These are phyloP conservation scores for Drosophila nannoptera DNA, from an alignment of 1,140 invertebrate species.

Conservation along the genomic window DNA sequence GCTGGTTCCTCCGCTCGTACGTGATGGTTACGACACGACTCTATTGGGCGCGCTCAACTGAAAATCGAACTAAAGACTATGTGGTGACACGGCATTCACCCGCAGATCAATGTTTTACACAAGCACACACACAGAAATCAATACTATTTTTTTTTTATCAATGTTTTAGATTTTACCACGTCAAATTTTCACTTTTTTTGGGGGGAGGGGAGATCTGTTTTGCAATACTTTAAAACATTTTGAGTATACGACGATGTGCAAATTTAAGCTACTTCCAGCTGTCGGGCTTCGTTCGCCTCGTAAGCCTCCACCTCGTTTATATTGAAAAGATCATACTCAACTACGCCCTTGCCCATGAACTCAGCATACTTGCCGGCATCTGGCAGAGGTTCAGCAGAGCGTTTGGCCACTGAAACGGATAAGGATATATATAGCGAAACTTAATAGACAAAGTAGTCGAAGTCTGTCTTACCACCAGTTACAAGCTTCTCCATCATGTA, in stretches of 20 bases:
- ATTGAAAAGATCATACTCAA: constrained; percentile 87
- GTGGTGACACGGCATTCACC: constrained; percentile 20
- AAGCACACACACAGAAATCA: constrained; percentile 53
- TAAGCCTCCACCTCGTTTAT: constrained; percentile 79
- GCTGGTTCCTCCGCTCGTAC: background rate
- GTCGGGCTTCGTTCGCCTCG: constrained; percentile 51
- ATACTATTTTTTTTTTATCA: constrained; percentile 51
- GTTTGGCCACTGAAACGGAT: constrained; percentile 84
- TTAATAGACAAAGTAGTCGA: background rate
- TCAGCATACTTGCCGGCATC: constrained; percentile 84
- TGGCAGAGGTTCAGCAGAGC: constrained; percentile 81
- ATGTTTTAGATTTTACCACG: constrained; percentile 30
- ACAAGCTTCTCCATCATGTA: constrained; percentile 86
- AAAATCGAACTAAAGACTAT: constrained; percentile 36
- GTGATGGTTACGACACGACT: background rate
- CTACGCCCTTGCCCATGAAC: constrained; percentile 86
- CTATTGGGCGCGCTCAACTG: background rate
- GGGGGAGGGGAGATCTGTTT: constrained; percentile 9
- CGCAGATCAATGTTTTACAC: constrained; percentile 45
- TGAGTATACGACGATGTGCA: background rate
- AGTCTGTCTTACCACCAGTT: constrained; percentile 79
- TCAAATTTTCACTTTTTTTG: constrained; percentile 33
- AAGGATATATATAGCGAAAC: constrained; percentile 18
- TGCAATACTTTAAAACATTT: constrained; percentile 59
- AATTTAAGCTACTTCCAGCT: constrained; percentile 27